These are phyloP conservation scores for Malurus alboscapulatus DNA, from an alignment of 2,113 vertebrate species.

Conservation along the genomic window DNA sequence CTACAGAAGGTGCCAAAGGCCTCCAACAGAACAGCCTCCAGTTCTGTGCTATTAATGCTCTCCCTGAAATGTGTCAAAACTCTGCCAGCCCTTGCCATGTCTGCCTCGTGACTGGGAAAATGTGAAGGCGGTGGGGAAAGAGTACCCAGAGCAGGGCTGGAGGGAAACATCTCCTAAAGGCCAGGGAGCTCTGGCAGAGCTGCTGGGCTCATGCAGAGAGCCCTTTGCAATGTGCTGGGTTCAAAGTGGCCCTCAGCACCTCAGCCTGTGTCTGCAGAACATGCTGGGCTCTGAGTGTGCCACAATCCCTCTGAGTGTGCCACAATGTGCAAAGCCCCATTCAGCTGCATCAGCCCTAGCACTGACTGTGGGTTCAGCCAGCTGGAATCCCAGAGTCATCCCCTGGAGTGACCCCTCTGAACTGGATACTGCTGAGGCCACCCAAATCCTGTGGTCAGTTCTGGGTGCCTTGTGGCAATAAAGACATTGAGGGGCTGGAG, in stretches of 20 bases:
- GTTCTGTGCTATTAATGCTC: neutral
- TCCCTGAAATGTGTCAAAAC: neutral
- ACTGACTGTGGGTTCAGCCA: neutral
- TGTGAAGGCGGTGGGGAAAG: neutral
- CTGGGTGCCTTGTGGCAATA: neutral
- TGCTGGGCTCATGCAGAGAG: neutral
- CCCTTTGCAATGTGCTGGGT: neutral
- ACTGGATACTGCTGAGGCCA: neutral
- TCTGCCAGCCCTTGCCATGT: neutral
- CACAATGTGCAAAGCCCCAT: neutral
- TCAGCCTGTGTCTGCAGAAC: neutral
- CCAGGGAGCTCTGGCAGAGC: neutral
- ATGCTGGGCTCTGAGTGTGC: accelerated
- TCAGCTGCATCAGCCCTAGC: neutral
- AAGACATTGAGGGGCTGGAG: neutral
- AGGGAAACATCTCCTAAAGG: neutral
- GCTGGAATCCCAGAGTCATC: neutral
- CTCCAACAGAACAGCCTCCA: neutral
- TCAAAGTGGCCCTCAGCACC: neutral
- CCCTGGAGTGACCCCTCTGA: neutral
- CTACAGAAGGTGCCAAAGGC: accelerated
- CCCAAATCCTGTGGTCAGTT: neutral
- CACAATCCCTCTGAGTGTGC: neutral
- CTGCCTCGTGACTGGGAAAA: neutral
- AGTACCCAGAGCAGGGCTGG: neutral